Percentiles rank a stretch among this genome's conserved stretches.
phyloP scores from a whole-genome alignment of 2,113 vertebrate genomes.

The Thamnaconus septentrionalis region DNA sequence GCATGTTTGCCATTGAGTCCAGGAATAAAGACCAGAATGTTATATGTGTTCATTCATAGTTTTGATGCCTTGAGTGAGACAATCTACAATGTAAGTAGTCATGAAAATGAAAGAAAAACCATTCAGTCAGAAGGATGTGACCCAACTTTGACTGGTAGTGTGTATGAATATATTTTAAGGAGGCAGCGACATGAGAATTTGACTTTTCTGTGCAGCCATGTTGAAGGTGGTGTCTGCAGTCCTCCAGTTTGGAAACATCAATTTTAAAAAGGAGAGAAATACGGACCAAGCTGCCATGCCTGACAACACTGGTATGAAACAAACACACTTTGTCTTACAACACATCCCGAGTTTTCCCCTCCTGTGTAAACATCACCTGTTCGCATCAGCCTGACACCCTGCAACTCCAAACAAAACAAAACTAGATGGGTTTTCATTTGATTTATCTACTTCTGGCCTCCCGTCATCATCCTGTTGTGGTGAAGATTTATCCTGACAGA shows the following conservation, averaged over 20 bases:
- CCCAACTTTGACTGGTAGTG: no score
- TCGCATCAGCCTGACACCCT: conserved; percentile 9
- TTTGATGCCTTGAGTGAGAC: no score
- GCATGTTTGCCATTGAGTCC: no score
- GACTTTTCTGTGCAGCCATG: conserved; percentile 81
- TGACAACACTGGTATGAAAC: conserved; percentile 89
- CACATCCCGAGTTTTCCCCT: conserved; percentile 28
- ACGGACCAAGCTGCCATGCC: conserved; percentile 98
- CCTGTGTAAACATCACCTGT: conserved; percentile 29
- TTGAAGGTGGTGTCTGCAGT: conserved; percentile 96
- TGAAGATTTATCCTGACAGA: conserved; percentile 39
- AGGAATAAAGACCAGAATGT: no score
- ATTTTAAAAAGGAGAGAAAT: conserved; percentile 98
- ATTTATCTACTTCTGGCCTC: conserved; percentile 35
- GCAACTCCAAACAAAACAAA: conserved; percentile 10
- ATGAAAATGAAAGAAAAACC: no score
- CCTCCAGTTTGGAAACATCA: conserved; percentile 95
- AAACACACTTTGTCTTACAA: background rate
- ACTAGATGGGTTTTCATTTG: background rate
- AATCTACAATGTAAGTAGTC: no score
- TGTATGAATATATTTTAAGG: no score
- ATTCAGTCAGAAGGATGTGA: no score
- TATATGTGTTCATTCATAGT: no score
- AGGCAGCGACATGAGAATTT: conserved; percentile 1
- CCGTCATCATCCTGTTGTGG: conserved; percentile 44